Base-by-base conservation (phyloP, 2,113 vertebrate species). In the Pardalotus punctatus region DNA sequence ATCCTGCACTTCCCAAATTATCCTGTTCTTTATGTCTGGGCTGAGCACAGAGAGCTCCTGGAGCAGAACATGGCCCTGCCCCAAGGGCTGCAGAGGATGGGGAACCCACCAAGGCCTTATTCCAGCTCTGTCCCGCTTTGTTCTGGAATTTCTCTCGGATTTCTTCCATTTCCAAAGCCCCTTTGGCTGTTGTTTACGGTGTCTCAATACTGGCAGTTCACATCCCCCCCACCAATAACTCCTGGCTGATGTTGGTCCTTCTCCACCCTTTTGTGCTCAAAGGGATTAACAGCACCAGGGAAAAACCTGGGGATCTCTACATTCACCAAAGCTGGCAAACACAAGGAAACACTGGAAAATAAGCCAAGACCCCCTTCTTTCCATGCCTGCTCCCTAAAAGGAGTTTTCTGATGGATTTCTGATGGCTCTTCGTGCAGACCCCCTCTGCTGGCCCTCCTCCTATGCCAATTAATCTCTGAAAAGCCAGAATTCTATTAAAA, bases 101-200 rank as follows among this genome's bases (percentile, higher is more conserved):
- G 8, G 23, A 83, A 36, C 27, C 17, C 67, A 25, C 9, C 6
- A 1, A 43, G 58, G 57, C 3, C 73, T 79, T 12, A n/a, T 17
- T 31, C 48, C 24, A 33, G 29, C 33, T 67, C 18, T 54, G 14
- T 69, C 47, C 33, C 48, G 15, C 10, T 83, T 71, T 29, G 17
- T 12, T 62, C 33, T 21, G 48, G 22, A 20, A 53, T 82, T 82
- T 18, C 17, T 42, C 35, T 36, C 33, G 38, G 4, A 5, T 61
- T 19, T 35, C 97, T 98, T 96, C 88, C 51, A 92, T 97, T 97
- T 97, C 97, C 97, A 96, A 94, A 96, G 92, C 95, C 96, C 97
- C 93, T 97, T 94, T 97, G 96, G 98, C 91, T 97, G 45, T 94
- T 97, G 47, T 93, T 97, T 72, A 65, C 84, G 95, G 70, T 71